These are phyloP conservation scores for Hecatera dysodea DNA, from an alignment of 2,888 invertebrate species.

Conservation along the genomic window DNA sequence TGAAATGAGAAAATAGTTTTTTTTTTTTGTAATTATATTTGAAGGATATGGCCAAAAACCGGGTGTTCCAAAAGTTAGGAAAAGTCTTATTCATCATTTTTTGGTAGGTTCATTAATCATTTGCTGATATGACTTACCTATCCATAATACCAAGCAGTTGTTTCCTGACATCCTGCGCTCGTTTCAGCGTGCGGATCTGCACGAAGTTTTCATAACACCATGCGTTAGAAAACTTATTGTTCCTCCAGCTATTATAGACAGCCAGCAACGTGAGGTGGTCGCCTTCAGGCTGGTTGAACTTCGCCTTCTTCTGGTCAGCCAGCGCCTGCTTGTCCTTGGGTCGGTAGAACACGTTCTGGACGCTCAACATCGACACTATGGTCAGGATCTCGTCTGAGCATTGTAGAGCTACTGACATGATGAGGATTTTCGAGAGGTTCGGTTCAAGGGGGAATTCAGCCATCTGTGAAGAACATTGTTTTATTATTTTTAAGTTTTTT, in stretches of 20 bases:
- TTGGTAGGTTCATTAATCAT: too few species aligned
- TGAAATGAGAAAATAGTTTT: too few species aligned
- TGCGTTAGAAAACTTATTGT: slow-evolving; percentile 99
- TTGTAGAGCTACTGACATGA: slow-evolving; percentile 99
- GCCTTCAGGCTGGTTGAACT: slow-evolving; percentile 99
- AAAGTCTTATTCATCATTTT: too few species aligned
- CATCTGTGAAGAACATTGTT: slow-evolving; percentile 92
- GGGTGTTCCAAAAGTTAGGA: too few species aligned
- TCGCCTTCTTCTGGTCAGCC: slow-evolving; percentile 99
- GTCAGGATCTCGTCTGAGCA: slow-evolving; percentile 99
- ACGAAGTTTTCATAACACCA: slow-evolving; percentile 99
- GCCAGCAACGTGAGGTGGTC: slow-evolving; percentile 99
- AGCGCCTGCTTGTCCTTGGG: slow-evolving; percentile 98
- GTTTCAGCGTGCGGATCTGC: slow-evolving; percentile 98
- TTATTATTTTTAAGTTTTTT: neutral
- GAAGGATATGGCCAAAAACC: too few species aligned
- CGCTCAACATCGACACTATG: slow-evolving; percentile 99
- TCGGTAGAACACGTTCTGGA: slow-evolving; percentile 98
- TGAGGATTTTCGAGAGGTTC: slow-evolving; percentile 99
- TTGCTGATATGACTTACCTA: slow-evolving; percentile 92
- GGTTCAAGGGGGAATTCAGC: slow-evolving; percentile 99
- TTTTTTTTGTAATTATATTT: too few species aligned
- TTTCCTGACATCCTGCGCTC: slow-evolving; percentile 99
- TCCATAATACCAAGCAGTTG: slow-evolving; percentile 99
- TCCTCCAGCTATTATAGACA: slow-evolving; percentile 99